Evolutionary conservation across 2,797 vertebrate genomes (phyloP).

Genomic region (Aselliscus stoliczkanus): DNA sequence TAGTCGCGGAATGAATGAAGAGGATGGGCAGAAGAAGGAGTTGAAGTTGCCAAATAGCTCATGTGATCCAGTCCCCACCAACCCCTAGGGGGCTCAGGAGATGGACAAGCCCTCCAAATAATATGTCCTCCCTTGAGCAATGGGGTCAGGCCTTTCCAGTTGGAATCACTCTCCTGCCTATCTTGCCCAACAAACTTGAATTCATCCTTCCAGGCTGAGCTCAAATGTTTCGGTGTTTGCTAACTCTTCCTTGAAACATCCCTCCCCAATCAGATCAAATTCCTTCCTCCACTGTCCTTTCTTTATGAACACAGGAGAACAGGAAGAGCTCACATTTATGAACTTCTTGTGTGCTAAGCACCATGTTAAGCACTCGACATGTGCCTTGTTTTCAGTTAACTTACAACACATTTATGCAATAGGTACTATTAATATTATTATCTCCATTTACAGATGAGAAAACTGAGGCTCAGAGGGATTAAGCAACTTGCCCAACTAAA

Average conservation of each 20-base stretch:
- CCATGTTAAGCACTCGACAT: background rate
- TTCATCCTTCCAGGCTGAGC: background rate
- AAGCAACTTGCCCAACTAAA: background rate
- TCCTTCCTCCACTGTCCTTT: background rate
- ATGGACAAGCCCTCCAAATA: background rate
- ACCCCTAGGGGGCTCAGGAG: background rate
- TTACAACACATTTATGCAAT: background rate
- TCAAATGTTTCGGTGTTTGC: background rate
- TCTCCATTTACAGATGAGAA: constrained; percentile 28
- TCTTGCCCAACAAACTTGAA: background rate
- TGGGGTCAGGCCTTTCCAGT: background rate
- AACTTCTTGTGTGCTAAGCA: background rate
- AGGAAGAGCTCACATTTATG: background rate
- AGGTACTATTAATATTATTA: background rate
- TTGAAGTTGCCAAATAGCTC: background rate
- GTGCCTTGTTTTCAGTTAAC: background rate
- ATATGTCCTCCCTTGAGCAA: background rate
- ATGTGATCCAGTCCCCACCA: background rate
- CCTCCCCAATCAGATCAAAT: background rate
- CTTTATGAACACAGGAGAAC: background rate
- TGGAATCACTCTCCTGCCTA: background rate
- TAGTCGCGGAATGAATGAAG: background rate
- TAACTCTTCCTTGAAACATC: constrained; percentile 1
- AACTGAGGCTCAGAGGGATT: background rate
- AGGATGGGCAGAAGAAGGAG: background rate